Evolutionary conservation across 2,113 vertebrate genomes (phyloP), one percentile per base, ranked within the genome.

Genomic region (Corydoras maculifer): DNA sequence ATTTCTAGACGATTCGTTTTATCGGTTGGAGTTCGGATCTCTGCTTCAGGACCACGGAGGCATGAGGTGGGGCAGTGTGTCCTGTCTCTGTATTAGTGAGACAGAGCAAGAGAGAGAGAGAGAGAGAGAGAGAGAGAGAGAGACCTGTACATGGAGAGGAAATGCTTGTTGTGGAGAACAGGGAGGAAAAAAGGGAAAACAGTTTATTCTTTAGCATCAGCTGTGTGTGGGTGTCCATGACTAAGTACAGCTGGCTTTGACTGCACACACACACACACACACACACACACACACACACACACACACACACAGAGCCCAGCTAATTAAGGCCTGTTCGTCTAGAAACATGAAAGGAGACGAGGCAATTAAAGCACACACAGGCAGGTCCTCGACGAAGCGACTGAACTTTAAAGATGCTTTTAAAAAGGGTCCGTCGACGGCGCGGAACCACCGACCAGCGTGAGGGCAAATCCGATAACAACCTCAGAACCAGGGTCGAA

Each of bases 151-250:
- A 25, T 25, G 18, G 18, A 25, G 18, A 25, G 18, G 18, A 25
- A 25, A 60, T 69, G 76, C 70, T 79, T 70, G 78, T 68, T 55
- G 64, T 31, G 60, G 62, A 51, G 65, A 10, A 25, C 35, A 43
- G n/a, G 0, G 1, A 15, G 12, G 6, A 57, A 53, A 48, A 65
- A 25, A 50, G 32, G 12, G 59, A 74, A 70, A 66, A 70, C 74
- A 72, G 69, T 73, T 84, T 79, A 86, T 86, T 86, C 83, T 82
- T 85, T 77, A 84, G 80, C 78, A 87, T 89, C 87, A 89, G 83
- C 83, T 87, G 83, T 85, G 84, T 83, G 86, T 87, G 82, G 87
- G 86, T 75, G 84, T 86, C 82, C 81, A 75, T 80, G 83, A 83
- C 79, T 82, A 84, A 85, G 73, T 82, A 80, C 80, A 83, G 82